Percentiles rank a stretch among this genome's conserved stretches.
phyloP scores from a whole-genome alignment of 2,888 invertebrate species.

The Gari tellinella region DNA sequence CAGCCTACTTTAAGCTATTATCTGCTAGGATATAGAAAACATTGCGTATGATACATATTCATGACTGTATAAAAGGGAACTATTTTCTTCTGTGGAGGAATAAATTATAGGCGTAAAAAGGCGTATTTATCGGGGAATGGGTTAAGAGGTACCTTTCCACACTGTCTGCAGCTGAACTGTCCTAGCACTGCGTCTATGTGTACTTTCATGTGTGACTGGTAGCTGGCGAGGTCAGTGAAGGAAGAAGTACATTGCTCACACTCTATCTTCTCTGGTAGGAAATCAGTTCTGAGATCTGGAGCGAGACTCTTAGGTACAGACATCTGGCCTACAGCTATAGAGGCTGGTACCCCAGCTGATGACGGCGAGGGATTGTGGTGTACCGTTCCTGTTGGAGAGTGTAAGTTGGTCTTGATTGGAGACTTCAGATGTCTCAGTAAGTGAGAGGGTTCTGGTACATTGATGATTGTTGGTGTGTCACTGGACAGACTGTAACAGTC shows the following conservation, averaged over 20 bases:
- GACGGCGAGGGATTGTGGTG: slow-evolving; percentile 24
- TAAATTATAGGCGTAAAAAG: too few species aligned
- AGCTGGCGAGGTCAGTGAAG: slow-evolving; percentile 75
- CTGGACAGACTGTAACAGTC: background rate
- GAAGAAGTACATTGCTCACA: slow-evolving; percentile 82
- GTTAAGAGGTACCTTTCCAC: slow-evolving; percentile 84
- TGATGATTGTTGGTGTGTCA: slow-evolving; percentile 48
- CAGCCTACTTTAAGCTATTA: too few species aligned
- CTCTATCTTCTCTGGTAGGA: slow-evolving; percentile 53
- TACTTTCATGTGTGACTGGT: slow-evolving; percentile 77
- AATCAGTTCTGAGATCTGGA: slow-evolving; percentile 24
- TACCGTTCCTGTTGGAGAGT: slow-evolving; percentile 36
- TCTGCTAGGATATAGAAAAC: too few species aligned
- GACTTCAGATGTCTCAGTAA: slow-evolving; percentile 47
- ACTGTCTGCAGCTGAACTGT: slow-evolving; percentile 85
- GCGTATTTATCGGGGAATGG: too few species aligned
- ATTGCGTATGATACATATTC: too few species aligned
- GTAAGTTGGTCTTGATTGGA: slow-evolving; percentile 18
- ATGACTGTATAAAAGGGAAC: too few species aligned
- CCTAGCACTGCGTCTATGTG: slow-evolving; percentile 67
- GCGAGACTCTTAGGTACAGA: slow-evolving; percentile 36
- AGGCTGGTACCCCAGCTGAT: background rate
- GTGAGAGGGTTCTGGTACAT: slow-evolving; percentile 52
- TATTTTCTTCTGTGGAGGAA: too few species aligned
- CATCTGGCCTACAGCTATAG: slow-evolving; percentile 13